Evolutionary conservation across 2,113 vertebrate genomes (phyloP).

Genomic region (Desmodus rotundus): DNA sequence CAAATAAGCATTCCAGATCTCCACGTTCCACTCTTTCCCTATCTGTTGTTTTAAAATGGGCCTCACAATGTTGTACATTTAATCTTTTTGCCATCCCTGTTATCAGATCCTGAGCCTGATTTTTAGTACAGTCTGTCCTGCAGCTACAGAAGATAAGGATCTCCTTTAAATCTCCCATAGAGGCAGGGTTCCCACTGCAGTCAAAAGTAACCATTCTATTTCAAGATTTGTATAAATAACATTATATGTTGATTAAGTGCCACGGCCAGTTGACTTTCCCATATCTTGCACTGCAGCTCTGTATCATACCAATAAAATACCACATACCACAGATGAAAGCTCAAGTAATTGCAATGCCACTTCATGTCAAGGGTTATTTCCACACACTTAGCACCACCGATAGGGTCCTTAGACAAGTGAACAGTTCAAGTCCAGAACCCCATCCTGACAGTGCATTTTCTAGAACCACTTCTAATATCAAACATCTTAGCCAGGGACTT

Average conservation of each 20-base stretch:
- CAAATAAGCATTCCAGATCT: slow-evolving; percentile 21
- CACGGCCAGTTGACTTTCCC: neutral
- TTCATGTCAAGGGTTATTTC: neutral
- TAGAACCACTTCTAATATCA: slow-evolving; percentile 11
- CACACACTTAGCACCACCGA: neutral
- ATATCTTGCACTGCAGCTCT: neutral
- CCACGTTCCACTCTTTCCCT: neutral
- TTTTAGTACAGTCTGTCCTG: neutral
- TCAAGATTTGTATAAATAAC: neutral
- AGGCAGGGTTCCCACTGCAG: neutral
- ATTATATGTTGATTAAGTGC: neutral
- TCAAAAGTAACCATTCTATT: neutral
- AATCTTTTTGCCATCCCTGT: neutral
- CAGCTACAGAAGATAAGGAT: neutral
- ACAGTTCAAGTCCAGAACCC: neutral
- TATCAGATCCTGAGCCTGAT: slow-evolving; percentile 9
- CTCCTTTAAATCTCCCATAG: neutral
- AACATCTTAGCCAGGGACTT: neutral
- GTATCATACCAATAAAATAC: neutral
- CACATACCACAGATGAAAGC: neutral
- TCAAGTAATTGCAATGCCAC: neutral
- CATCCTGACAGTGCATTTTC: neutral
- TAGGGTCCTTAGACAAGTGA: neutral
- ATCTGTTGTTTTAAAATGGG: slow-evolving; percentile 15
- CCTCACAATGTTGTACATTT: neutral